phyloP scores from a whole-genome alignment of 1,140 invertebrate species.

The Mylabris phalerata region DNA sequence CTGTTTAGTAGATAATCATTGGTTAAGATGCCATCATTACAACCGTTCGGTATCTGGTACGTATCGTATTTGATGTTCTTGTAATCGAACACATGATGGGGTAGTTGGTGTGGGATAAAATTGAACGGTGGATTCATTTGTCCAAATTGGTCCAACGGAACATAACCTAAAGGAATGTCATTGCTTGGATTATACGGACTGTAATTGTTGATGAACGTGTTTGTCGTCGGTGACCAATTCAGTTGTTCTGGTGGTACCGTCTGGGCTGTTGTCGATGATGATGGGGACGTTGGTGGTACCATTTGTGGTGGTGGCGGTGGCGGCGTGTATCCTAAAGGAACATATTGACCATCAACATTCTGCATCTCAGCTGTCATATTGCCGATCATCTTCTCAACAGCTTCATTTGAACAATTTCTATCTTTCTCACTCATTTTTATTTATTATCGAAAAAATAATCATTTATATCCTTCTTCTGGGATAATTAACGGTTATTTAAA shows the following conservation, averaged over 20 bases:
- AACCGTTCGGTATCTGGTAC: constrained; percentile 19
- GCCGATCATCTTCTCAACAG: constrained; percentile 56
- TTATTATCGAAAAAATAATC: no score
- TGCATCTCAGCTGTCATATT: constrained; percentile 55
- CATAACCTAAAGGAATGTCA: constrained; percentile 18
- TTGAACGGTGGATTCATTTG: constrained; percentile 4
- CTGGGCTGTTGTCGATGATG: no score
- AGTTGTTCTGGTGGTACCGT: no score
- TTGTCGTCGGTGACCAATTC: no score
- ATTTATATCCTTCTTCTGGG: no score
- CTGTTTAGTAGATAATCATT: constrained; percentile 13
- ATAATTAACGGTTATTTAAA: no score
- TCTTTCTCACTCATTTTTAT: constrained; percentile 35
- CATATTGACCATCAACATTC: constrained; percentile 51
- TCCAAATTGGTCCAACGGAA: constrained; percentile 24
- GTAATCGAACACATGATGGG: constrained; percentile 29
- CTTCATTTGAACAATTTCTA: constrained; percentile 35
- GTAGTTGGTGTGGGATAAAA: constrained; percentile 1
- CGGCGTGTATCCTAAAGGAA: constrained; percentile 47
- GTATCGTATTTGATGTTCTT: constrained; percentile 29
- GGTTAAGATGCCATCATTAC: constrained; percentile 14
- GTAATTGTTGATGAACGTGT: constrained; percentile 33
- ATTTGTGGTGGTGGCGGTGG: constrained; percentile 37
- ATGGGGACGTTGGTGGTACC: constrained; percentile 22
- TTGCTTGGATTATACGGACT: constrained; percentile 14